phyloP scores from a whole-genome alignment of 2,797 vertebrate genomes.

The Cirrhinus molitorella region DNA sequence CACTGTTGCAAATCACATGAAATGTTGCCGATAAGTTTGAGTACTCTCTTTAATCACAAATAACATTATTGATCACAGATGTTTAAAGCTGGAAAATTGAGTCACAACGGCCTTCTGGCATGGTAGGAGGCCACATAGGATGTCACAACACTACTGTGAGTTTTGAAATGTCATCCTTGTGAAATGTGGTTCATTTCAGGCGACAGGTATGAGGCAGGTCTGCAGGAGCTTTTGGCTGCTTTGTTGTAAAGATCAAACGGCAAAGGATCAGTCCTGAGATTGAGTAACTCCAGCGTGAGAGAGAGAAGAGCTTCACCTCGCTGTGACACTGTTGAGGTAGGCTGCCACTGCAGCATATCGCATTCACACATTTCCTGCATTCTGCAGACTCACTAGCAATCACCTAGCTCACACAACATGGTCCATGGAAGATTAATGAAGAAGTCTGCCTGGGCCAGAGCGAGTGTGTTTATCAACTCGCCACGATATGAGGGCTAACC shows the following conservation, averaged over 20 bases:
- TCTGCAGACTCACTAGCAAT: conserved; percentile 13
- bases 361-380: neutral
- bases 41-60: neutral
- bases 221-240: conserved; percentile 27
- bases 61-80: neutral
- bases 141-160: conserved; percentile 1
- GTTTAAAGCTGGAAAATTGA: conserved; percentile 2
- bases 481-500: conserved; percentile 42
- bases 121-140: conserved; percentile 14
- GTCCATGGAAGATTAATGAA: conserved; percentile 45
- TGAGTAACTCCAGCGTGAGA: conserved; percentile 56
- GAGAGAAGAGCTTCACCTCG: conserved; percentile 58
- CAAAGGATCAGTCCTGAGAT: conserved; percentile 16
- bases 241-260: conserved; percentile 33
- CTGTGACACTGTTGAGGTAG: conserved; percentile 28
- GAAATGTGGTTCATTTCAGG: conserved; percentile 41
- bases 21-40: neutral
- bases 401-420: conserved; percentile 16
- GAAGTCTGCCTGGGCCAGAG: conserved; percentile 30
- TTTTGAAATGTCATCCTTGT: conserved; percentile 41
- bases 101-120: neutral
- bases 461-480: conserved; percentile 49
- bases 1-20: neutral
- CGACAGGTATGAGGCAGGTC: conserved; percentile 21
- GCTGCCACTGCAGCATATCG: conserved; percentile 13